Conservation (phyloP, 2,888 invertebrate species). For the Dolichomitus sp. region DNA sequence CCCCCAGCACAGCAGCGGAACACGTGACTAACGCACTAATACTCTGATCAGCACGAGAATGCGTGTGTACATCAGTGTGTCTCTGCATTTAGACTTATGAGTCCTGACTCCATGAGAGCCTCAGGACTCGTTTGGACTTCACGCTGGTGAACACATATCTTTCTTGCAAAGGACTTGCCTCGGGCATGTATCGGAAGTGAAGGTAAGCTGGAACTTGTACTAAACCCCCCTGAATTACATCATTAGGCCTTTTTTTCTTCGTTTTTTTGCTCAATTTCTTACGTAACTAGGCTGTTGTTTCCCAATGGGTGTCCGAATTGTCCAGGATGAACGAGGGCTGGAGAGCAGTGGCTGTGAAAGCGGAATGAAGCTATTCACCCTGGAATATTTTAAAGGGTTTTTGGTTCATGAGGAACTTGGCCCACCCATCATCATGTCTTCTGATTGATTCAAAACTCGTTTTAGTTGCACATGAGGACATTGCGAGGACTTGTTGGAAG, state of each 20-base stretch:
- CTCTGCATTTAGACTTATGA: conserved; percentile 8
- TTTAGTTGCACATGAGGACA: no score
- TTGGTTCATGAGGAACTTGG: background rate
- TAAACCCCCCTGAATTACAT: conserved; percentile 42
- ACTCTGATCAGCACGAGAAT: background rate
- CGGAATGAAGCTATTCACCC: background rate
- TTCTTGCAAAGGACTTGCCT: background rate
- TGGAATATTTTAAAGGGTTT: background rate
- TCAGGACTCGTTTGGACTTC: conserved; percentile 22
- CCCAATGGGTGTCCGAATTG: background rate
- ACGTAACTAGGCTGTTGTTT: conserved; percentile 2
- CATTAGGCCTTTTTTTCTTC: conserved; percentile 2
- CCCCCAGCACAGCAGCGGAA: conserved; percentile 1
- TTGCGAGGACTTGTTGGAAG: no score
- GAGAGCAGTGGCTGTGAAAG: background rate
- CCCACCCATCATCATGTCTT: background rate
- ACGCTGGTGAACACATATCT: conserved; percentile 24
- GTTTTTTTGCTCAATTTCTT: conserved; percentile 13
- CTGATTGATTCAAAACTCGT: background rate
- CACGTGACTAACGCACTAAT: conserved; percentile 21
- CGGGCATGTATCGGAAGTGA: conserved; percentile 5
- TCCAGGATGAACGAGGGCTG: background rate
- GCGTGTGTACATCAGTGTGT: background rate
- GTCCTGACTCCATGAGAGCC: background rate
- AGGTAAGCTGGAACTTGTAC: conserved; percentile 23